Percentiles rank a stretch among this genome's conserved stretches.
Conservation (phyloP, 2,113 vertebrate genomes). For the Prietella phreatophila region DNA sequence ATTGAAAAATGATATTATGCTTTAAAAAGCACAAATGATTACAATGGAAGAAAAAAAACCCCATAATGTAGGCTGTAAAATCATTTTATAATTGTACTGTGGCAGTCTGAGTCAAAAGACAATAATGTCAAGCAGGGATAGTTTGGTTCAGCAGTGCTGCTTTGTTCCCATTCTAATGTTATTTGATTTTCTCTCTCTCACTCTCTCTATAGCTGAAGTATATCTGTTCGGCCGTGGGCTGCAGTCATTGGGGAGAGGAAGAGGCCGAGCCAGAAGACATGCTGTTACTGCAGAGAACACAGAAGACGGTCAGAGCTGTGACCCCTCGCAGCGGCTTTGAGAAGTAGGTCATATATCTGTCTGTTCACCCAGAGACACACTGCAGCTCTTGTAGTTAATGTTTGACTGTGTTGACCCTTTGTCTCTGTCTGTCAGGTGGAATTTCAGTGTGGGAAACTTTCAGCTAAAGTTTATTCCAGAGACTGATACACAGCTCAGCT, state of each 20-base stretch:
- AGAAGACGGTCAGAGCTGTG: slow-evolving; percentile 95
- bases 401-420: not conserved
- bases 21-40: not conserved
- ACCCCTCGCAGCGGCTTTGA: slow-evolving; percentile 90
- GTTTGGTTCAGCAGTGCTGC: not conserved
- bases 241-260: slow-evolving; percentile 86
- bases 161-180: not conserved
- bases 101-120: not conserved
- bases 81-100: not conserved
- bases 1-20: not conserved
- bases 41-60: not conserved
- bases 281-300: slow-evolving; percentile 88
- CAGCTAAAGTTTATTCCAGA: slow-evolving; percentile 89
- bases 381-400: not conserved
- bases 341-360: slow-evolving; percentile 76
- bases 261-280: slow-evolving; percentile 84
- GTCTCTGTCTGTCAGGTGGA: slow-evolving; percentile 79
- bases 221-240: slow-evolving; percentile 92
- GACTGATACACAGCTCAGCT: slow-evolving; percentile 78
- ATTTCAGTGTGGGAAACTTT: slow-evolving; percentile 98
- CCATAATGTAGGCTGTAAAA: not conserved
- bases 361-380: not conserved
- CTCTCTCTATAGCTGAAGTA: slow-evolving; percentile 80
- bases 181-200: not conserved
- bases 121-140: not conserved